phyloP scores from a whole-genome alignment of 2,113 vertebrate genomes.

The Cheirogaleus medius region DNA sequence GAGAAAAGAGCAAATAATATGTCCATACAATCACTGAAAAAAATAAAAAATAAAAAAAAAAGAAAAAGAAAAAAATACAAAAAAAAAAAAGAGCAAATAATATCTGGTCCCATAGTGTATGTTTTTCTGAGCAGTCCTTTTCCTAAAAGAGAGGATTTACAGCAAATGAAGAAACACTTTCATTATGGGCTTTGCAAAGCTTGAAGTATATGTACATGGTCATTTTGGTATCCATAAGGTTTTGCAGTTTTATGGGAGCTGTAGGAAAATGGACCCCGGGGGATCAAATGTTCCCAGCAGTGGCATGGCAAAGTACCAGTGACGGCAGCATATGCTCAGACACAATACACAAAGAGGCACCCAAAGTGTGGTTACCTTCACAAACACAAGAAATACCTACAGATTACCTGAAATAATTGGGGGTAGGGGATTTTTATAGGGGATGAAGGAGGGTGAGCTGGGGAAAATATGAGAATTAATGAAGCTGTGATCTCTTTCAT shows the following conservation, averaged over 20 bases:
- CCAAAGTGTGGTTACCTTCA: background rate
- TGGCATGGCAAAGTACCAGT: background rate
- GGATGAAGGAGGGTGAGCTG: background rate
- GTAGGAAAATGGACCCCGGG: background rate
- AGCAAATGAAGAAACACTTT: background rate
- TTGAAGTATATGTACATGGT: background rate
- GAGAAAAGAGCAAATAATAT: constrained; percentile 9
- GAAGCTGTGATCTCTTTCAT: constrained; percentile 2
- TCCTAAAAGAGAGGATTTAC: background rate
- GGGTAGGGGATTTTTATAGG: background rate
- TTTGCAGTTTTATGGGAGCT: constrained; percentile 8
- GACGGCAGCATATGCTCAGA: background rate
- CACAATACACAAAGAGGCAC: background rate
- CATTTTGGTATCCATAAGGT: background rate
- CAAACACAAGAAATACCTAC: constrained; percentile 6
- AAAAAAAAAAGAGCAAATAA: constrained; percentile 29
- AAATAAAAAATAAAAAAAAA: too few relatives aligned
- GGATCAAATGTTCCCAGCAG: background rate
- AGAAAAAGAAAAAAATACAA: too few relatives aligned
- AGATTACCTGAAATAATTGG: constrained; percentile 2
- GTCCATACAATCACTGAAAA: too few relatives aligned
- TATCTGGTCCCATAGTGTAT: background rate
- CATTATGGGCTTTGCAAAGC: background rate
- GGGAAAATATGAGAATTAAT: constrained; percentile 36
- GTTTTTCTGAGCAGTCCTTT: background rate